Evolutionary conservation across 2,113 vertebrate genomes (phyloP).

Genomic region (Alethe castanea): DNA sequence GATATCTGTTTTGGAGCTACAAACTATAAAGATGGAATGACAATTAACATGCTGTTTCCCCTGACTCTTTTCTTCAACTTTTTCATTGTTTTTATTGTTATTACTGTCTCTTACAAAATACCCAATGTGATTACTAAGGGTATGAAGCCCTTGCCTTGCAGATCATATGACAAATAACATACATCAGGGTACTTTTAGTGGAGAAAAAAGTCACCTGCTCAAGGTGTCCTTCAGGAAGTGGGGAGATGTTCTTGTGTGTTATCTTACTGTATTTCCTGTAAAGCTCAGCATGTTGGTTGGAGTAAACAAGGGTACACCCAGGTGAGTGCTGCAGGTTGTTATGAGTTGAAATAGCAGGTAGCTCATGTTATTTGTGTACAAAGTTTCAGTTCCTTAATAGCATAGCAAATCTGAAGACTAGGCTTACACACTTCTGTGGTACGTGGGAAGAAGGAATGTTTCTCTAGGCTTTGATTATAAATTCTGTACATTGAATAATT

Average conservation of each 20-base stretch:
- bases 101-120: not conserved
- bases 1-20: not conserved
- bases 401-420: not conserved
- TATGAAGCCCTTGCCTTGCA: not conserved
- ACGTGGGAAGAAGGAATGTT: accelerated
- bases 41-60: not conserved
- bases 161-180: not conserved
- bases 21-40: not conserved
- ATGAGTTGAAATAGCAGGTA: not conserved
- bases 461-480: not conserved
- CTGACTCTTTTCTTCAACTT: not conserved
- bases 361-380: not conserved
- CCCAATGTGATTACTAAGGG: not conserved
- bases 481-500: constrained; percentile 32
- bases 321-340: not conserved
- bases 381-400: not conserved
- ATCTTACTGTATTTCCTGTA: constrained; percentile 27
- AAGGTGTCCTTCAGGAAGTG: constrained; percentile 11
- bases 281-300: not conserved
- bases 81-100: not conserved
- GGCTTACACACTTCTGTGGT: not conserved
- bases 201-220: not conserved
- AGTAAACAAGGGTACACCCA: constrained; percentile 26
- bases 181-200: not conserved
- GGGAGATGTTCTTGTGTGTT: not conserved